Base-by-base conservation (phyloP, 2,113 vertebrate genomes). In the Misgurnus anguillicaudatus region DNA sequence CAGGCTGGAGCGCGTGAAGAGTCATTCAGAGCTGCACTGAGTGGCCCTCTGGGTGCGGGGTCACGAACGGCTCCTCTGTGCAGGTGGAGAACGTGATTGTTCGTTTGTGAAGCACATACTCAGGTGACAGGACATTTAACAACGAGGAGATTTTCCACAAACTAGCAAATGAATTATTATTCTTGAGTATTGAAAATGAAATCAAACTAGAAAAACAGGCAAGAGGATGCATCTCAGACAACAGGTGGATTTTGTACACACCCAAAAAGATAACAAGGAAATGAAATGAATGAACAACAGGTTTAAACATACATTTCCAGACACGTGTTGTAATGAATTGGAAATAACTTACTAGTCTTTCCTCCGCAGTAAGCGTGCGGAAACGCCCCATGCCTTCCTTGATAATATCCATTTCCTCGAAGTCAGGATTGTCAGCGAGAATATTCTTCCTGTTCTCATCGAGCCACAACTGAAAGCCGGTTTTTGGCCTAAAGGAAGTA, bases 381-480 rank as follows among this genome's bases (percentile, higher is more conserved):
- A 97, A 99, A 42, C 91, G 92, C 53, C 91, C 90, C 95, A 98
- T 98, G 66, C 96, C 97, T 89, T 98, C 97, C 87, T 95, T 98
- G 90, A 99, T 97, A 88, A 99, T 76, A 21, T 95, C 96, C 0
- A 94, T 92, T 93, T 98, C 97, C 1, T 96, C 91, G 84, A 98
- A 87, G 75, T 92, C 92, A 6, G 96, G 93, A 53, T 92, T 90
- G 75, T 95, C 95, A 1, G 89, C 84, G 19, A 93, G 72, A 86
- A 99, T 96, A 62, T 65, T 89, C 86, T 92, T 94, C 88, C 96
- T 93, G 83, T 96, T 96, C 89, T 97, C 95, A 80, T 97, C 95
- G 0, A 98, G 87, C 98, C 98, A 99, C 76, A 95, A 90, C 88
- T 99, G 96, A 90, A 99, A 99, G 16, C 98, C 98, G 0, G 97